Conservation (phyloP, 2,113 vertebrate genomes). For the Lophotis ruficrista region DNA sequence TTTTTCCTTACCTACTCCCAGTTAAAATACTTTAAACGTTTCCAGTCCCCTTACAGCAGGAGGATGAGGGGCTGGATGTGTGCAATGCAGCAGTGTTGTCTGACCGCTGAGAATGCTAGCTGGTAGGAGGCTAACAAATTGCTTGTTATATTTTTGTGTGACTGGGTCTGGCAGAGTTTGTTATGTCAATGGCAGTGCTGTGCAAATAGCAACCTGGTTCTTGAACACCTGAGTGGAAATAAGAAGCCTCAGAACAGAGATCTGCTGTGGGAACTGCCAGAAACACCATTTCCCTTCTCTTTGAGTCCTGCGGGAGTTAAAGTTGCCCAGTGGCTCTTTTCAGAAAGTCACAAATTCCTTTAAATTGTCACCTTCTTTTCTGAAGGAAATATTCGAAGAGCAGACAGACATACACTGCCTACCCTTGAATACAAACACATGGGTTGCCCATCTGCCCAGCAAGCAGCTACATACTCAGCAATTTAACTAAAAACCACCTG, state of each 20-base stretch:
- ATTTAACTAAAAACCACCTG: constrained; percentile 10
- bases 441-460: not conserved
- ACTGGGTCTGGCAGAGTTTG: not conserved
- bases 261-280: not conserved
- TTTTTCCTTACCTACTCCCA: not conserved
- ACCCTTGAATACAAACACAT: not conserved
- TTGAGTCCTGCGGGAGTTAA: not conserved
- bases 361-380: not conserved
- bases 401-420: not conserved
- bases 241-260: not conserved
- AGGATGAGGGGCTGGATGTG: not conserved
- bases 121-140: not conserved
- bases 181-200: not conserved
- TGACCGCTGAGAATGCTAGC: rapidly evolving
- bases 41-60: not conserved
- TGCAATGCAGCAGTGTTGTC: not conserved
- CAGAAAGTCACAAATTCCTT: not conserved
- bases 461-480: not conserved
- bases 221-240: constrained; percentile 3
- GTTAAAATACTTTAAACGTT: not conserved
- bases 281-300: not conserved
- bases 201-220: constrained; percentile 12
- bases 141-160: not conserved
- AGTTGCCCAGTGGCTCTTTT: not conserved
- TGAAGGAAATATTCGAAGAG: not conserved